Conservation (phyloP, 1,140 invertebrate species). For the Bombus vancouverensis region DNA sequence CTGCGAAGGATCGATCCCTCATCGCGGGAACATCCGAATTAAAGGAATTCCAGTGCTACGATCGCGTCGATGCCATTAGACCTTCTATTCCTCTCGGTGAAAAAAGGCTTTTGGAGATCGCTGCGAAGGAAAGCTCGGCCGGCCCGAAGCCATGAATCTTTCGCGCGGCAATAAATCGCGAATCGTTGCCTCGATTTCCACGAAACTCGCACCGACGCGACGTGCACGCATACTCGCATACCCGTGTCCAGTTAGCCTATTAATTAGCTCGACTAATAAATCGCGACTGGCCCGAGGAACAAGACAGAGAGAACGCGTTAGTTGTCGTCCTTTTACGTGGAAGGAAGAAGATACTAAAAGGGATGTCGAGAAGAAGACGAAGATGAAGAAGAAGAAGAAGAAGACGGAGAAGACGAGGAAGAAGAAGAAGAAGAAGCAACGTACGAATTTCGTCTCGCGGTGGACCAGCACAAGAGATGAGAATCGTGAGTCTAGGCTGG, state of each 20-base stretch:
- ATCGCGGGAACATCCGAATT: constrained; percentile 42
- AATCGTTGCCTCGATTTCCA: constrained; percentile 69
- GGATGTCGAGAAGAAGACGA: not conserved
- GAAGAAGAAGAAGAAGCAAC: constrained; percentile 50
- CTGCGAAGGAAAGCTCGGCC: constrained; percentile 19
- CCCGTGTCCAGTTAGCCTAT: constrained; percentile 68
- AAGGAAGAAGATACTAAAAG: not conserved
- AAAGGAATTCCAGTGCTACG: constrained; percentile 33
- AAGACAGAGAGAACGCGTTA: constrained; percentile 9
- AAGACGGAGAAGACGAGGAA: constrained; percentile 17
- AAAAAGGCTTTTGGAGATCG: constrained; percentile 4
- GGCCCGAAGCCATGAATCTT: constrained; percentile 40
- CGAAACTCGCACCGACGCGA: constrained; percentile 61
- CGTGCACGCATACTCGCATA: constrained; percentile 19
- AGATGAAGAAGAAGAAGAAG: not conserved
- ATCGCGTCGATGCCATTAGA: constrained; percentile 22
- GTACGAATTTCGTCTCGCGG: constrained; percentile 66
- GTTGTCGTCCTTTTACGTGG: constrained; percentile 6
- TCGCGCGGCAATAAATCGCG: constrained; percentile 62
- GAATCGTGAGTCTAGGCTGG: constrained; percentile 66
- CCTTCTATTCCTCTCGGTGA: not conserved
- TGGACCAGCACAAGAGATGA: constrained; percentile 64
- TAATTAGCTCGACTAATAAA: constrained; percentile 79
- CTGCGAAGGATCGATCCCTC: constrained; percentile 25
- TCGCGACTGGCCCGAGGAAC: constrained; percentile 53